Conservation (phyloP, 1,140 invertebrate genomes). For the Trachymyrmex cornetzi region DNA sequence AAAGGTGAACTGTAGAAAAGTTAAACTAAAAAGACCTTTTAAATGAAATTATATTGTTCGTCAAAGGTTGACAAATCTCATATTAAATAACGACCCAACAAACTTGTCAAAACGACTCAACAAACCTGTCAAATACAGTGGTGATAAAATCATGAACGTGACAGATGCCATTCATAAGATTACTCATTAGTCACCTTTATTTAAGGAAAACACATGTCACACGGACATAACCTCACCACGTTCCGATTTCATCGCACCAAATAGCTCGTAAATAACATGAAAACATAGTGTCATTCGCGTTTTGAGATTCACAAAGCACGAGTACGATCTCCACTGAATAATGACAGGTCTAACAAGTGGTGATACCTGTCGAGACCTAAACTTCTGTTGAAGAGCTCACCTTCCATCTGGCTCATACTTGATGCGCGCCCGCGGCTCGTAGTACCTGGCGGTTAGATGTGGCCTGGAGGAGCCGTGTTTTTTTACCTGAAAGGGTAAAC, state of each 20-base stretch:
- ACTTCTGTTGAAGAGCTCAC: conserved; percentile 67
- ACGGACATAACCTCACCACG: conserved; percentile 28
- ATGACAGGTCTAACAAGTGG: conserved; percentile 49
- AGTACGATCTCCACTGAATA: not conserved
- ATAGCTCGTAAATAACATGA: not conserved
- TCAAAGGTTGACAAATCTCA: not conserved
- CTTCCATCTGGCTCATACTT: conserved; percentile 75
- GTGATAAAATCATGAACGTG: not conserved
- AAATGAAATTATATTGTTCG: conserved; percentile 4
- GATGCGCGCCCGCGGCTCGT: conserved; percentile 73
- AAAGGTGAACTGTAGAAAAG: no score
- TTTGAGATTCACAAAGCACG: not conserved
- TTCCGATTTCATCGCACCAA: not conserved
- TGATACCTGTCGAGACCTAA: not conserved
- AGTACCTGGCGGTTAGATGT: conserved; percentile 76
- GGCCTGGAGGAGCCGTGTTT: conserved; percentile 80
- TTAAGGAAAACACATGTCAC: not conserved
- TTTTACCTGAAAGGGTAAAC: conserved; percentile 81
- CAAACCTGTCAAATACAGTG: not conserved
- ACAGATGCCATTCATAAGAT: not conserved
- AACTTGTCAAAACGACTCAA: no score
- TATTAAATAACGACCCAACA: not conserved
- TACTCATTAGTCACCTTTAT: conserved; percentile 8
- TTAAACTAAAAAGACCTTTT: no score
- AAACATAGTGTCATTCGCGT: not conserved